These are phyloP conservation scores for Glyptemys insculpta DNA, from an alignment of 2,797 vertebrate species.

Conservation along the genomic window DNA sequence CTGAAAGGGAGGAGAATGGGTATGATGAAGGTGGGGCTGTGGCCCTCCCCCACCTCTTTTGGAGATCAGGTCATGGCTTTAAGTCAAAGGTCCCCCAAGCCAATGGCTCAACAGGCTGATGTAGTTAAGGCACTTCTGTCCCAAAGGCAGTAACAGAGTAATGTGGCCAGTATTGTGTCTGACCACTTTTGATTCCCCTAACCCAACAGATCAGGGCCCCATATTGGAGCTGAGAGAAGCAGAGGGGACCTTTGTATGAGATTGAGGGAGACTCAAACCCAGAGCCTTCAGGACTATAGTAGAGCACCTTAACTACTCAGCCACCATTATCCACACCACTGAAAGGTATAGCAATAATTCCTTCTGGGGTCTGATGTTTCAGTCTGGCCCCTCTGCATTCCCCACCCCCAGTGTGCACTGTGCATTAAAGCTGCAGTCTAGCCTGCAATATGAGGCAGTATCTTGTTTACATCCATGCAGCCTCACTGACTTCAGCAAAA, in stretches of 20 bases:
- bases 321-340: not conserved
- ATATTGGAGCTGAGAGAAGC: not conserved
- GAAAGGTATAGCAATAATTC: not conserved
- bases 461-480: not conserved
- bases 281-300: not conserved
- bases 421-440: accelerated
- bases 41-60: not conserved
- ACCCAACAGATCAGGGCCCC: not conserved
- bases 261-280: not conserved
- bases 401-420: accelerated
- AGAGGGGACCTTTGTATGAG: not conserved
- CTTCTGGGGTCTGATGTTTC: not conserved
- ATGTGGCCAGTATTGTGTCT: not conserved
- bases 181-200: not conserved
- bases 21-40: accelerated
- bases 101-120: not conserved
- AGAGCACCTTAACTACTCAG: not conserved
- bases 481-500: not conserved
- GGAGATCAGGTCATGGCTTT: not conserved
- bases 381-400: not conserved
- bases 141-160: not conserved
- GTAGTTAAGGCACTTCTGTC: not conserved
- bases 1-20: not conserved
- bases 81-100: not conserved
- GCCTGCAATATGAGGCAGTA: not conserved